Percentiles rank a stretch among this genome's conserved stretches.
Conservation (phyloP, 2,113 vertebrate genomes). For the Boleophthalmus pectinirostris region DNA sequence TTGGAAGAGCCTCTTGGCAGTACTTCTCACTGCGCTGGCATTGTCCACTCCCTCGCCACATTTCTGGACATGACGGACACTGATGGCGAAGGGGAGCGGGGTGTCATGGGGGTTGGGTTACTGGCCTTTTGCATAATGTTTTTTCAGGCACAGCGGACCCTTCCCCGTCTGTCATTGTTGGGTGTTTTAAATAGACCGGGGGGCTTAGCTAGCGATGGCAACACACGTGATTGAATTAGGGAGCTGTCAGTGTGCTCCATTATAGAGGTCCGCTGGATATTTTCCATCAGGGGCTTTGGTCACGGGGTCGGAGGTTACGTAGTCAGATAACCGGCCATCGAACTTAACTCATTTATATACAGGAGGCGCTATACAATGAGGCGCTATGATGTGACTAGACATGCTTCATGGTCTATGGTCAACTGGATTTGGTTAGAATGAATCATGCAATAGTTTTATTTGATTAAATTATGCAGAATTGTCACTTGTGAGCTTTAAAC, state of each 20-base stretch:
- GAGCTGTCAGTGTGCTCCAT: constrained; percentile 60
- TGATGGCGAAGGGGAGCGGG: constrained; percentile 10
- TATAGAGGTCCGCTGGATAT: constrained; percentile 61
- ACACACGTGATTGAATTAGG: constrained; percentile 68
- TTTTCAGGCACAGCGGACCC: constrained; percentile 65
- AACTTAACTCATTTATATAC: not conserved
- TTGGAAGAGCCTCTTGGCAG: not conserved
- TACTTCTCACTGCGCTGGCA: constrained; percentile 9
- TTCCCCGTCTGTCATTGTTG: constrained; percentile 60
- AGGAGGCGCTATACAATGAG: not conserved
- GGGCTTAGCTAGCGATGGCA: constrained; percentile 62
- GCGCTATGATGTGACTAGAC: no score
- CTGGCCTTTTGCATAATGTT: constrained; percentile 60
- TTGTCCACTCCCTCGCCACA: constrained; percentile 15
- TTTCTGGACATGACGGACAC: constrained; percentile 22
- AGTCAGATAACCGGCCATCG: constrained; percentile 9
- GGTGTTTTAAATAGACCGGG: constrained; percentile 63
- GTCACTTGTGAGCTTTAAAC: no score
- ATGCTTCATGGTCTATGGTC: no score
- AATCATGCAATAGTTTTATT: not conserved
- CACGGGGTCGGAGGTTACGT: constrained; percentile 32
- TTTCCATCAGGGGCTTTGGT: constrained; percentile 56
- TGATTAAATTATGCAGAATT: no score
- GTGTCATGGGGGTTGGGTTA: constrained; percentile 41
- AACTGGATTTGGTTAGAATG: no score